A percentile compares a stretch with the other conserved stretches of the same genome.
phyloP scores from a whole-genome alignment of 2,888 invertebrate genomes.

The Rhagonycha lutea region DNA sequence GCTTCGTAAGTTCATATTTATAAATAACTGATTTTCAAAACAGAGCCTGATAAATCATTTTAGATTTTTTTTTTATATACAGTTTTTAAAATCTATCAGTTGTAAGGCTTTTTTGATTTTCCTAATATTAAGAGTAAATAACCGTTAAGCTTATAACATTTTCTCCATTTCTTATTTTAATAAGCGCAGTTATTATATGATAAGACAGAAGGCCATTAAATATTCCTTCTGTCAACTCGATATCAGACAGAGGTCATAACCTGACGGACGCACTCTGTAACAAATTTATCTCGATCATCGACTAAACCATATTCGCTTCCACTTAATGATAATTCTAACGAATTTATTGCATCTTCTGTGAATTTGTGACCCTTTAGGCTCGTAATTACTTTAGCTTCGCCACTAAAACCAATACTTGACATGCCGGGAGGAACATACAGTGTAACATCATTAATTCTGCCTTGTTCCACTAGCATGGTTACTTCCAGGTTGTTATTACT shows the following conservation, averaged over 20 bases:
- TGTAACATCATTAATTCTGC: slow-evolving; percentile 68
- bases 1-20: neutral
- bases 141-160: neutral
- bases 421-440: slow-evolving; percentile 67
- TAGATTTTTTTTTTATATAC: neutral
- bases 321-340: slow-evolving; percentile 57
- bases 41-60: neutral
- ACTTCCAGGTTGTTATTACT: slow-evolving; percentile 62
- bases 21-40: neutral
- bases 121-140: neutral
- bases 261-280: slow-evolving; percentile 66
- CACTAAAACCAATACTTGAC: slow-evolving; percentile 62
- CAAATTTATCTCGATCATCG: slow-evolving; percentile 64
- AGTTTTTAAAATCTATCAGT: neutral
- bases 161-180: neutral
- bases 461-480: slow-evolving; percentile 67
- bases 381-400: slow-evolving; percentile 66
- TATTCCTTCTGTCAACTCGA: slow-evolving; percentile 25
- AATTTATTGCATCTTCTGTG: slow-evolving; percentile 64
- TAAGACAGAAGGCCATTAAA: slow-evolving; percentile 14
- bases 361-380: slow-evolving; percentile 69
- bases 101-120: neutral
- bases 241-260: slow-evolving; percentile 61
- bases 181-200: slow-evolving; percentile 6
- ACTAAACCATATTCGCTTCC: slow-evolving; percentile 41